phyloP scores from a whole-genome alignment of 2,797 vertebrate genomes.

The Urosaurus nigricauda region DNA sequence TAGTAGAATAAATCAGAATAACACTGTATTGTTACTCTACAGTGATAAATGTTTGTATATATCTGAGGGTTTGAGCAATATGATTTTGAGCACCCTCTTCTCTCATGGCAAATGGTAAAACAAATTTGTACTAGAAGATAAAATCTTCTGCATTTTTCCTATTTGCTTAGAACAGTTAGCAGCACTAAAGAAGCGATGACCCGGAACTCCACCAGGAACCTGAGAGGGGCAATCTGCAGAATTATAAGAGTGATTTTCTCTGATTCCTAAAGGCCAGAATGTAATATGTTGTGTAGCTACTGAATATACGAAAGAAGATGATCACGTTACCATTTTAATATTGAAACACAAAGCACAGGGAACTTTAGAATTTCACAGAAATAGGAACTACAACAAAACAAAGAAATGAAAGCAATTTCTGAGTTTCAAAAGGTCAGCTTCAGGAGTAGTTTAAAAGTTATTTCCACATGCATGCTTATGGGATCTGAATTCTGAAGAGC shows the following conservation, averaged over 20 bases:
- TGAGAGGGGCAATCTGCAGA: not conserved
- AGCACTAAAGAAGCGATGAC: not conserved
- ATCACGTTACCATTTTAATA: not conserved
- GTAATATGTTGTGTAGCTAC: not conserved
- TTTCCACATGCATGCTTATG: not conserved
- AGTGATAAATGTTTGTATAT: not conserved
- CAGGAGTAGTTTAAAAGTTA: too few species aligned
- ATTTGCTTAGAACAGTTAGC: conserved; percentile 2
- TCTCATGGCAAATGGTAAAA: not conserved
- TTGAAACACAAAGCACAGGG: not conserved
- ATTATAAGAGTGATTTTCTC: not conserved
- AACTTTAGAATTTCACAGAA: not conserved
- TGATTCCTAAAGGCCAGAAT: not conserved
- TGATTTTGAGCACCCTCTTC: not conserved
- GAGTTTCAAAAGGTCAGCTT: not conserved
- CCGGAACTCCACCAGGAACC: not conserved
- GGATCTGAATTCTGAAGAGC: not conserved
- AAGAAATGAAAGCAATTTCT: not conserved
- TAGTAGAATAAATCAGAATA: not conserved
- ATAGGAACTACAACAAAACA: not conserved
- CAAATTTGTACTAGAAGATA: not conserved
- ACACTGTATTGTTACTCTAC: not conserved
- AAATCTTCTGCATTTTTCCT: not conserved
- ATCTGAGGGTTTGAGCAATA: not conserved
- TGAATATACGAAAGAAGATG: not conserved